Conservation (phyloP, 2,113 vertebrate species). For the Pseudonaja textilis region DNA sequence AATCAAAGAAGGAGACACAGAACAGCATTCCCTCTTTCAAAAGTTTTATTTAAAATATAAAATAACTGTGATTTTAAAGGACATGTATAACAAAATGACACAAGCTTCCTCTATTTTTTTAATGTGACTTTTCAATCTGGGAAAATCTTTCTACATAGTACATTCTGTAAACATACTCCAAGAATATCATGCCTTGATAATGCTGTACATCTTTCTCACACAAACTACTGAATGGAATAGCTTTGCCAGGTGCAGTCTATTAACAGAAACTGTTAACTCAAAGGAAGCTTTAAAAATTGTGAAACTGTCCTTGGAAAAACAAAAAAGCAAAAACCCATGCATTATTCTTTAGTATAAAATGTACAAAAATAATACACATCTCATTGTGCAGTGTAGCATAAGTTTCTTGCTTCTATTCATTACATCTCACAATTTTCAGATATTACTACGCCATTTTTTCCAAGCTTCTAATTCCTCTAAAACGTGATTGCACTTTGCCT, state of each 20-base stretch:
- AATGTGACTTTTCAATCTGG: neutral
- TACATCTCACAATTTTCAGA: neutral
- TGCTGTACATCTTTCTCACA: constrained; percentile 1
- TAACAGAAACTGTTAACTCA: neutral
- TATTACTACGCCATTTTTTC: neutral
- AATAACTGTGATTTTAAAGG: constrained; percentile 20
- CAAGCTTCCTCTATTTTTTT: constrained; percentile 41
- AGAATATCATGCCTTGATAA: constrained; percentile 13
- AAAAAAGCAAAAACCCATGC: neutral
- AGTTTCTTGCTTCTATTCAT: constrained; percentile 1
- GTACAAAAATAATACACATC: neutral
- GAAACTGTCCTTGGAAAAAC: neutral
- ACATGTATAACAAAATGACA: constrained; percentile 24
- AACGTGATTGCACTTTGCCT: neutral
- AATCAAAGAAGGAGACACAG: neutral
- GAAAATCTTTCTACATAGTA: constrained; percentile 22
- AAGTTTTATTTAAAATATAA: neutral
- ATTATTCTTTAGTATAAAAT: constrained; percentile 34
- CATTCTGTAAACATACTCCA: neutral
- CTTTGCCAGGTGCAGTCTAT: rapidly evolving
- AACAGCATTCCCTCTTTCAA: neutral
- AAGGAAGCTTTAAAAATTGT: neutral
- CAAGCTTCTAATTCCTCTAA: rapidly evolving
- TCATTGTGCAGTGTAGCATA: neutral
- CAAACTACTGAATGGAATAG: constrained; percentile 6